Evolutionary conservation across 1,140 invertebrate genomes (phyloP), one percentile per base, ranked within the genome.

Genomic region (Pararge aegeria): DNA sequence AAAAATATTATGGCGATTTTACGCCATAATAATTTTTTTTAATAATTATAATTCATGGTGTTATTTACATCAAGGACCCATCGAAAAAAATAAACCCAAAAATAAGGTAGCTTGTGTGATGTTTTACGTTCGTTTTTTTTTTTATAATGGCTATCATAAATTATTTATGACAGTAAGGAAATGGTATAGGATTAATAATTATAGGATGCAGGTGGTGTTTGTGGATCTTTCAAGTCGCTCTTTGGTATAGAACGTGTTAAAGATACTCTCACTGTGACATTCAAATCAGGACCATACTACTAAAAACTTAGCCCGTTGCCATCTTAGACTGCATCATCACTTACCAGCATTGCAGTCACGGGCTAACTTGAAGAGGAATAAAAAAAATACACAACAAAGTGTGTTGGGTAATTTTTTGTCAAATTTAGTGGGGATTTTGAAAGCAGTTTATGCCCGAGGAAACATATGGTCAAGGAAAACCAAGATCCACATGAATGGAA

Each of bases 1-100:
- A 90, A 94, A 77, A 93, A 1, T 96, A 95, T 74, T 96, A 96
- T 73, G 95, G 95, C 24, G 93, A 95, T 1, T 96, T 95, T 75
- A 90, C 92, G 0, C 92, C 95, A 46, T 93, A 94, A 48, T 92
- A 94, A 0, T 72, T 91, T 2, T 90, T 95, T 66, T 95, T 95
- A 70, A 70, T 94, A n/a, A 94, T 94, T 60, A 93, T 96, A 34
- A 78, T 92, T 16, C 95, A 96, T 69, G 94, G 95, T 0, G 82
- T 92, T 13, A 80, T 92, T 44, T 90, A 90, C 27, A 92, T 95
- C 13, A 91, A 93, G 62, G 94, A 95, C 61, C 78, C 87, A 13
- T n/a, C n/a, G 87, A 89, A 56, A 83, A 83, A 64, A 63, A 67
- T n/a, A 48, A 63, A 24, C 6, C 40, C 34, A 76, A 78, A 49